phyloP scores from a whole-genome alignment of 92 coral and sea anemone species.

The Epizoanthus scotinus region DNA sequence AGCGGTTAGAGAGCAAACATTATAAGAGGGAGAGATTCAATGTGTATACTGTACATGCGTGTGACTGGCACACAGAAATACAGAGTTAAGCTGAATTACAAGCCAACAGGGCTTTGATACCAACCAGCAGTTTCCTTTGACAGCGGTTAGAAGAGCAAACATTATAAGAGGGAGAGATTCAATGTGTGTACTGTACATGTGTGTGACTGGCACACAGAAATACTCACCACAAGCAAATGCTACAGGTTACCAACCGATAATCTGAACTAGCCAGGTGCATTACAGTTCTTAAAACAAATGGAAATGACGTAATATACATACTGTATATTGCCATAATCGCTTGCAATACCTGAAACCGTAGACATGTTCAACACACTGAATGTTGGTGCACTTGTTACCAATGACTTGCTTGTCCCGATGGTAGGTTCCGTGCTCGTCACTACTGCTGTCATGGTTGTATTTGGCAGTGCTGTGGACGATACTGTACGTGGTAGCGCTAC shows the following conservation, averaged over 20 bases:
- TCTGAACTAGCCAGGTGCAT: not conserved
- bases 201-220: too few species aligned
- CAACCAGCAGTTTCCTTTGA: too few species aligned
- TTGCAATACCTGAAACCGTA: conserved; percentile 11
- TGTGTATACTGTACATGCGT: too few species aligned
- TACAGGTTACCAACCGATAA: not conserved
- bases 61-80: too few species aligned
- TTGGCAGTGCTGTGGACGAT: not conserved
- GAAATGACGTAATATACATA: not conserved
- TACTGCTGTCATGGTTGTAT: not conserved
- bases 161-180: too few species aligned
- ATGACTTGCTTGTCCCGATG: not conserved
- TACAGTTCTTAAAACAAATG: not conserved
- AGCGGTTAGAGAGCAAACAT: too few species aligned
- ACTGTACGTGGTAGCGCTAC: not conserved
- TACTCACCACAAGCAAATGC: too few species aligned
- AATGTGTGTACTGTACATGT: too few species aligned
- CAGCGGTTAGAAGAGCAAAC: too few species aligned
- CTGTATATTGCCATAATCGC: not conserved
- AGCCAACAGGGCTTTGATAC: not conserved
- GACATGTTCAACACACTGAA: conserved; percentile 8
- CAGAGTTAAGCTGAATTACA: too few species aligned
- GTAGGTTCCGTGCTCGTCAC: conserved; percentile 4
- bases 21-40: too few species aligned
- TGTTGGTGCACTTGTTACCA: not conserved